Percentiles rank a stretch among this genome's conserved stretches.
These are phyloP conservation scores for Acrocephalus scirpaceus DNA, from an alignment of 2,797 vertebrate genomes.

Conservation along the genomic window DNA sequence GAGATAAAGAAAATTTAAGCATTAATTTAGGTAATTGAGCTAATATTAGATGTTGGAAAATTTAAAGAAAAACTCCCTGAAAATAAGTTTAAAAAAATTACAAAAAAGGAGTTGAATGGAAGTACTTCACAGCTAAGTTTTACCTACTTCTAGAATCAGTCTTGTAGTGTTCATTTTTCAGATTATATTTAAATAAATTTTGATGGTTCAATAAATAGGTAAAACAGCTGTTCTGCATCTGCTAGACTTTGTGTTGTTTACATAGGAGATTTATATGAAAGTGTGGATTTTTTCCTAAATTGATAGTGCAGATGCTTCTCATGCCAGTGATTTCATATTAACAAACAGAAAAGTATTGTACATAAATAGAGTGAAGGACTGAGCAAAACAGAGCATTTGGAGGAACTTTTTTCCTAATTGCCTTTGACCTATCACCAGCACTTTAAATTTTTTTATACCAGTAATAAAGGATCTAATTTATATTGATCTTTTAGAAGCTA, in stretches of 20 bases:
- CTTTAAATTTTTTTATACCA: not conserved
- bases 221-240: not conserved
- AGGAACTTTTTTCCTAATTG: not conserved
- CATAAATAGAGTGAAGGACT: not conserved
- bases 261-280: not conserved
- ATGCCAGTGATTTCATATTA: not conserved
- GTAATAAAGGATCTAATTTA: not conserved
- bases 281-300: not conserved
- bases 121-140: not conserved
- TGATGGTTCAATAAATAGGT: not conserved
- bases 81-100: not conserved
- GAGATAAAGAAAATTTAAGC: not conserved
- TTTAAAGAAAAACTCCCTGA: not conserved
- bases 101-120: not conserved
- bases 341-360: not conserved
- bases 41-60: not conserved
- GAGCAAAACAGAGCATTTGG: not conserved
- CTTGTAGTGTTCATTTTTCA: not conserved
- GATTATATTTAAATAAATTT: not conserved
- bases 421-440: not conserved
- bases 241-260: not conserved
- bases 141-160: not conserved
- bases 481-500: conserved; percentile 7
- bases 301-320: not conserved
- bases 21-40: not conserved